Percentiles rank a stretch among this genome's conserved stretches.
phyloP scores from a whole-genome alignment of 2,888 invertebrate species.

The Zhengitettix transpicula region DNA sequence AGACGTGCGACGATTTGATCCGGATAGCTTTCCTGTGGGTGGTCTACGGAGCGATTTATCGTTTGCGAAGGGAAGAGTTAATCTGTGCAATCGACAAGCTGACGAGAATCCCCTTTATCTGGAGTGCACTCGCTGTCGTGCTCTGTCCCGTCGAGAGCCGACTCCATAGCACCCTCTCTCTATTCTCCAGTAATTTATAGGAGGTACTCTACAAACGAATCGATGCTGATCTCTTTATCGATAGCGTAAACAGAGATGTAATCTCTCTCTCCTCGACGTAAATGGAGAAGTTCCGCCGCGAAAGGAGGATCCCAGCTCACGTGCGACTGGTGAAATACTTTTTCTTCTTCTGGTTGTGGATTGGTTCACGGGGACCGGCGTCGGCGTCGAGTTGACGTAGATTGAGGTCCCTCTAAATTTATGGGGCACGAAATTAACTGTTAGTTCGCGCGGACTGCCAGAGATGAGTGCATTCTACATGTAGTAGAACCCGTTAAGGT shows the following conservation, averaged over 20 bases:
- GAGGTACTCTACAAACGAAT: neutral
- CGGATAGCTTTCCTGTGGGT: too few species aligned
- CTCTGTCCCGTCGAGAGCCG: too few species aligned
- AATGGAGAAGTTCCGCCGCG: neutral
- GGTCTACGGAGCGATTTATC: too few species aligned
- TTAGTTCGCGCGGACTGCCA: neutral
- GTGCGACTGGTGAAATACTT: neutral
- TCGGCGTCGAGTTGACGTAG: slow-evolving; percentile 4
- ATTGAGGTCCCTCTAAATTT: slow-evolving; percentile 9
- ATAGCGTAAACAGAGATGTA: slow-evolving; percentile 10
- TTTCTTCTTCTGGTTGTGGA: neutral
- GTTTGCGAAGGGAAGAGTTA: too few species aligned
- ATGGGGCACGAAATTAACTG: slow-evolving; percentile 10
- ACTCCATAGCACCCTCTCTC: too few species aligned
- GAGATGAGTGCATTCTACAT: neutral
- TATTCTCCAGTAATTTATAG: neutral
- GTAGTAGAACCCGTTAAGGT: neutral
- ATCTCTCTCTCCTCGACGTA: slow-evolving; percentile 2
- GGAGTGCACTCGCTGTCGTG: too few species aligned
- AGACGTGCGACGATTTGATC: too few species aligned
- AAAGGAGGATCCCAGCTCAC: too few species aligned
- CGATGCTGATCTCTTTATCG: slow-evolving; percentile 11
- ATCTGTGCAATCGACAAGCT: too few species aligned
- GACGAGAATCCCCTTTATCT: too few species aligned
- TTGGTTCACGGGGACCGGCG: neutral